Evolutionary conservation across 1,140 invertebrate species (phyloP), one percentile per base, ranked within the genome.

Genomic region (Scaptomyza montana): DNA sequence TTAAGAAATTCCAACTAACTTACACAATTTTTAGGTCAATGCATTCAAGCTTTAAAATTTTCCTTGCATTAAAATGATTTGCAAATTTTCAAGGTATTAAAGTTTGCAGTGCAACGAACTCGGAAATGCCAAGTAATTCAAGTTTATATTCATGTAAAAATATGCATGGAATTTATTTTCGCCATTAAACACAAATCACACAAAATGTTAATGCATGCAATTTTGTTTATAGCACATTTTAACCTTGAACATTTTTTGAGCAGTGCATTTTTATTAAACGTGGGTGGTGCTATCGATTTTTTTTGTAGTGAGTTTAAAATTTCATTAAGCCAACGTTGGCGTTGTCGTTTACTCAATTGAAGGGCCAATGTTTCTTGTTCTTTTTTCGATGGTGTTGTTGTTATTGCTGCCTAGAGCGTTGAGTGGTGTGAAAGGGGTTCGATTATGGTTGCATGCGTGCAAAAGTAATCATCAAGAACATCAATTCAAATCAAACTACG

Each of bases 391-490:
- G 21, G 1, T 21, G 54, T 67, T 74, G 54, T 60, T 81, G 41
- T 62, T 43, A 49, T 2, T 10, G 16, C 10, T 4, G n/a, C n/a
- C n/a, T n/a, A n/a, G n/a, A n/a, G n/a, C n/a, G n/a, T n/a, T n/a
- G n/a, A 8, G 19, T 4, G 9, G 3, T 9, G 7, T 5, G 43
- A 5, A 10, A 25, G 13, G 19, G 25, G 9, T 21, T 21, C 78
- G 80, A 64, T 78, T 77, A 59, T 47, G 62, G 60, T 55, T 75
- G 45, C n/a, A n/a, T n/a, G n/a, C n/a, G n/a, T n/a, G n/a, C n/a
- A n/a, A n/a, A n/a, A n/a, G n/a, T 81, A 78, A 81, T 74, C 79
- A 61, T 53, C 74, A 78, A 84, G 53, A 79, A 84, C 57, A 79
- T 69, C 77, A 86, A 74, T 74, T 77, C 65, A 86, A 80, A 6